Base-by-base conservation (phyloP, 30 jellyfish, hydroid and myxozoan species). In the Nemopilema nomurai region DNA sequence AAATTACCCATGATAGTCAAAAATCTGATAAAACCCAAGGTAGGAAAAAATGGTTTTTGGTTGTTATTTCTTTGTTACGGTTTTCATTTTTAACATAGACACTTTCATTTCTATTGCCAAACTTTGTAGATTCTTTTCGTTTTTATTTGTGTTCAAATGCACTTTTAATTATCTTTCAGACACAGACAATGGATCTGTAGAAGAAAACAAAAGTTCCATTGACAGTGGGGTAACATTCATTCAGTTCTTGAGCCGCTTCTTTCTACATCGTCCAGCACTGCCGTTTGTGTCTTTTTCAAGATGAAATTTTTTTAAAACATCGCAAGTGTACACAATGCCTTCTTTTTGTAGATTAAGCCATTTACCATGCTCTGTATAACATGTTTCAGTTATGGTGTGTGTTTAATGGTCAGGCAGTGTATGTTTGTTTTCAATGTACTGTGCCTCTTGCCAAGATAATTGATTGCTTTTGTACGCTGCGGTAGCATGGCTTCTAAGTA, bases 101-200 rank as follows among this genome's bases (percentile, higher is more conserved):
- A 66, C 16, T 66, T 16, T 29, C 3, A 0, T 29, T 67, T 16
- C 0, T 23, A 8, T 67, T 67, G 16, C 8, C 0, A 21, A 67
- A 21, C 57, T 41, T 21, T 67, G 17, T 20, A 1, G 20, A 13
- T 20, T 23, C 30, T 77, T 22, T 27, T 7, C 6, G 19, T 29
- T 17, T 21, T 7, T 16, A 31, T 76, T 76, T 23, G 13, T 49
- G 28, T 53, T 17, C 4, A 9, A 23, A 25, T 32, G 13, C 65
- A 57, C 53, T 49, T 62, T 33, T 21, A n/a, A 64, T 28, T 49
- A 20, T 77, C 69, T 69, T 69, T 16, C 51, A 82, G 90, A 66
- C 3, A 63, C 74, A 32, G 68, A 24, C 76, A 69, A 65, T 26
- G 84, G 83, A 3, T 24, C 31, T 24, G 26, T 21, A 31, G 87